Evolutionary conservation across 1,140 invertebrate genomes (phyloP).

Genomic region (Drosophila nasuta): DNA sequence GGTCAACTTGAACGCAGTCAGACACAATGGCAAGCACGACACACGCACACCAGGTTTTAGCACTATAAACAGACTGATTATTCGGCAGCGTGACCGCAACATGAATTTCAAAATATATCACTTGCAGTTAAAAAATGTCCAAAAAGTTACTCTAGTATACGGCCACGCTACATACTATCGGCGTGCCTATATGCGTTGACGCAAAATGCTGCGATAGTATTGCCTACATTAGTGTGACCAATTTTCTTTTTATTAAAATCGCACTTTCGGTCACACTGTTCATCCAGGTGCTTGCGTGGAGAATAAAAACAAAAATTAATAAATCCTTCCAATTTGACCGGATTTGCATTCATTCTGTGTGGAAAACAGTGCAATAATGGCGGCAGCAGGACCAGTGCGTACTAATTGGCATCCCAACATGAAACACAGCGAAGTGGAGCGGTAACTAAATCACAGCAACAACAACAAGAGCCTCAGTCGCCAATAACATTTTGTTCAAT

Average conservation of each 20-base stretch:
- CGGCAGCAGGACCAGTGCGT: constrained; percentile 79
- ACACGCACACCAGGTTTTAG: constrained; percentile 37
- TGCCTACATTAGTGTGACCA: too few species aligned
- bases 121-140: background rate
- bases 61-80: constrained; percentile 54
- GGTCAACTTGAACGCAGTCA: constrained; percentile 16
- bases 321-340: background rate
- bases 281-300: constrained; percentile 69
- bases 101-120: constrained; percentile 2
- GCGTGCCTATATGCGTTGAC: background rate
- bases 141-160: background rate
- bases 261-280: too few species aligned
- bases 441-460: constrained; percentile 78
- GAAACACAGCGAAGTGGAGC: constrained; percentile 87
- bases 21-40: background rate
- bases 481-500: constrained; percentile 51
- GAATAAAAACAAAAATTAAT: constrained; percentile 43
- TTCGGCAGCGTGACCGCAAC: background rate
- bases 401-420: constrained; percentile 88
- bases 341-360: constrained; percentile 1
- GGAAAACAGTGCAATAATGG: constrained; percentile 67
- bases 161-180: background rate
- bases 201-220: too few species aligned
- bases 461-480: constrained; percentile 22
- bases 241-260: too few species aligned